Evolutionary conservation across 2,888 invertebrate species (phyloP).

Genomic region (Orthosia incerta): DNA sequence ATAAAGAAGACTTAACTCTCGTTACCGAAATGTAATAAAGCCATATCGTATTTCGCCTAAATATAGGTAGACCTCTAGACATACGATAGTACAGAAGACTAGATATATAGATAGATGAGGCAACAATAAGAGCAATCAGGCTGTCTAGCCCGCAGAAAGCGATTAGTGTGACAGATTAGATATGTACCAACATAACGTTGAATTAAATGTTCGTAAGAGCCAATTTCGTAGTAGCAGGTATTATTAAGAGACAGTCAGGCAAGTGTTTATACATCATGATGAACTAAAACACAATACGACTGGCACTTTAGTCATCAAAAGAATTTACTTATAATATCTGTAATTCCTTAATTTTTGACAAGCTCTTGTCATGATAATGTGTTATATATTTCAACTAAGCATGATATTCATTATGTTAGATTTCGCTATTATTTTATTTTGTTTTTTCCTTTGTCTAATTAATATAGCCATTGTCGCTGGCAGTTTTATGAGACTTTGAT

Average conservation of each 20-base stretch:
- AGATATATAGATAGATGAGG: constrained; percentile 41
- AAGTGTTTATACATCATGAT: too few species aligned
- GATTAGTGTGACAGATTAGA: constrained; percentile 48
- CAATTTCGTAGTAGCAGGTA: background rate
- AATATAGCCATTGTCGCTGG: too few species aligned
- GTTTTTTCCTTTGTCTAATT: too few species aligned
- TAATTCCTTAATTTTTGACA: too few species aligned
- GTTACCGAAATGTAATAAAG: background rate
- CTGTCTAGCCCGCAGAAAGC: constrained; percentile 67
- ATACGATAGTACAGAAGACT: constrained; percentile 29
- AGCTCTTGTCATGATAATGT: too few species aligned
- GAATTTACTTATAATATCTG: too few species aligned
- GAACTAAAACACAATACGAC: too few species aligned
- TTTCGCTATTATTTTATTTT: too few species aligned
- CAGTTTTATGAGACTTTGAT: too few species aligned
- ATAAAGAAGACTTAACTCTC: background rate
- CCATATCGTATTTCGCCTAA: constrained; percentile 2
- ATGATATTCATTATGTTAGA: too few species aligned
- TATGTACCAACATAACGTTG: constrained; percentile 29
- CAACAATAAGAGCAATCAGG: constrained; percentile 62
- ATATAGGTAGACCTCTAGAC: constrained; percentile 13
- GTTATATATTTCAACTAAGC: too few species aligned
- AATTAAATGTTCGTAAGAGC: constrained; percentile 15
- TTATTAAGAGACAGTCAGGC: background rate
- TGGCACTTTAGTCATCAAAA: too few species aligned